Evolutionary conservation across 2,888 invertebrate genomes (phyloP), one percentile per base, ranked within the genome.

Genomic region (Pycnomerus fuliginosus): DNA sequence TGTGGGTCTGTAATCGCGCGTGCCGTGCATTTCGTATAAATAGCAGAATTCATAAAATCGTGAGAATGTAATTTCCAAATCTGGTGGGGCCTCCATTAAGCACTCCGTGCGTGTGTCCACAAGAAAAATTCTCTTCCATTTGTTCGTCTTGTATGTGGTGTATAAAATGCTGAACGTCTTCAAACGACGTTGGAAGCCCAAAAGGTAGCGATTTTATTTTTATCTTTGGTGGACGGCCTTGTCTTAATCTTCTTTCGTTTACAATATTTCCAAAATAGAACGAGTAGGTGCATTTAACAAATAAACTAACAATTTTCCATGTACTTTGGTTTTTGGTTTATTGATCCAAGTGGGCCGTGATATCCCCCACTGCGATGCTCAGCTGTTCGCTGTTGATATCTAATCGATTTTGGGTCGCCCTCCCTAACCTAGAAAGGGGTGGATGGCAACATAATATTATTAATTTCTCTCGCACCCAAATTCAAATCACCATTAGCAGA

Each of bases 121-220:
- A 8, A 29, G 23, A 31, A 39, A 34, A 31, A 25, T 34, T 41
- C 32, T 41, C 20, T 17, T 46, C 44, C 27, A 37, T 17, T 41
- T 49, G 23, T 32, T 36, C 33, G 44, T 41, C 40, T 51, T 50
- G 44, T 46, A 48, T 50, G 44, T 41, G 41, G 45, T 42, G 44
- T 40, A 59, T 58, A 63, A 62, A 62, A 83, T 83, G 83, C 76
- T 83, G 68, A 82, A 83, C 48, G 82, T 82, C 41, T 74, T 83
- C 54, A 82, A 82, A 71, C 79, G 81, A 57, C 78, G 82, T 40
- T 81, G 81, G 82, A 83, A 82, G 71, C 82, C 82, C 53, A 83
- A 83, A 79, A 82, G 83, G 83, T 82, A 70, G 20, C 50, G 68
- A 37, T 24, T 42, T 37, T 14, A 38, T 24, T 42, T 30, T 35